Base-by-base conservation (phyloP, 2,888 invertebrate genomes). In the Synergus laeviventris region DNA sequence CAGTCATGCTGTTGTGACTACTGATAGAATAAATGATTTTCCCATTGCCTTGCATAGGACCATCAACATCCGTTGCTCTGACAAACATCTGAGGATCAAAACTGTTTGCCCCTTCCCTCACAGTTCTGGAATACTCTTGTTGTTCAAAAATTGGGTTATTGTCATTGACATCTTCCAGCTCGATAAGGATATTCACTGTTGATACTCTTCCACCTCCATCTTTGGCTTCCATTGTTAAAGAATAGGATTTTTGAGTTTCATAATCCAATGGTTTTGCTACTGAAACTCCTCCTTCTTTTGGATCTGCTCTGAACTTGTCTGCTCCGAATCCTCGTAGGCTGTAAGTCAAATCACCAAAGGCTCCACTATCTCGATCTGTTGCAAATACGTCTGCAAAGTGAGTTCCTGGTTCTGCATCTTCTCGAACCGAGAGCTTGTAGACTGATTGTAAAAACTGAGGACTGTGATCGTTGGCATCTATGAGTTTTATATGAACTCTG, bases 11-110 rank as follows among this genome's bases (percentile, higher is more conserved):
- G 81, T 95, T 95, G 81, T 95, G 94, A 0, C 94, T 93, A 78
- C 93, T 93, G 7, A 96, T 92, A 0, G 93, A 92, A 85, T 96
- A 96, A 36, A 91, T 93, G 0, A 96, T 91, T 81, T 91, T 91
- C 0, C 95, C 95, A 75, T 94, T 94, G 0, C 95, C 96, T 90
- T 95, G 95, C 4, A 91, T 92, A 0, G 94, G 93, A 0, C 96
- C 95, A 90, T 97, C 97, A 16, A 92, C 92, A 89, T 97, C 97
- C 1, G 93, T 93, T 0, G 97, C 97, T 89, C 94, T 93, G 12
- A 97, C 94, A 81, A 95, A 93, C 84, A 97, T 93, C 79, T 96
- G 95, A 0, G 97, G 96, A 82, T 96, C 95, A 88, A 97, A 96
- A 82, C 93, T 93, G 0, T 93, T 93, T 0, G 95, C 95, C 0